Conservation (phyloP, 2,888 invertebrate species). For the Leucophenga montana region DNA sequence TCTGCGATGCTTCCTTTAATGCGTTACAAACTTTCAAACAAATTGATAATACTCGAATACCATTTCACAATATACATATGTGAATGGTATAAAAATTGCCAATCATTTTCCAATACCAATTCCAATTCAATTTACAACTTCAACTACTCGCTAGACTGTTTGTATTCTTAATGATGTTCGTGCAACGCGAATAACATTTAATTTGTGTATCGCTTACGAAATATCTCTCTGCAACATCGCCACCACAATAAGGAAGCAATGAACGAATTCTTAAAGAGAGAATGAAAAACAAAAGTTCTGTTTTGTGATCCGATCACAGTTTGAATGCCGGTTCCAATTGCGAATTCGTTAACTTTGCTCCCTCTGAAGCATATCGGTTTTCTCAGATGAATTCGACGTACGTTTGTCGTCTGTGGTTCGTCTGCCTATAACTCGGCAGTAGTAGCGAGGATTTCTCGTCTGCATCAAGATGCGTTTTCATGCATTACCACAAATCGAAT, state of each 20-base stretch:
- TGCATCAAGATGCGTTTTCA: constrained; percentile 15
- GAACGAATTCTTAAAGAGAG: not conserved
- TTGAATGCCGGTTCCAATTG: not conserved
- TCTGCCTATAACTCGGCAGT: no score
- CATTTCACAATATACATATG: no score
- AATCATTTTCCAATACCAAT: not conserved
- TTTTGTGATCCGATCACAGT: constrained; percentile 5
- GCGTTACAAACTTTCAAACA: no score
- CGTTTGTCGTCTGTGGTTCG: no score
- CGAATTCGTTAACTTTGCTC: no score
- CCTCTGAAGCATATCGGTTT: no score
- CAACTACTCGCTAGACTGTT: not conserved
- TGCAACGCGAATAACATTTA: constrained; percentile 56
- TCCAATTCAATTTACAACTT: not conserved
- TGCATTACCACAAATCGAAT: constrained; percentile 17
- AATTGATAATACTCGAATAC: no score
- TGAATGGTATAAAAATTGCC: no score
- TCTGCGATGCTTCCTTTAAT: no score
- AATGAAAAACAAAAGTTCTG: not conserved
- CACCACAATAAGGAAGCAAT: not conserved
- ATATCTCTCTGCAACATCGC: constrained; percentile 42
- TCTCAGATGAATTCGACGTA: no score
- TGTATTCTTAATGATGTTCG: constrained; percentile 54
- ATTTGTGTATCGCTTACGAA: constrained; percentile 54
- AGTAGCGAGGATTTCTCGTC: not conserved